phyloP scores from a whole-genome alignment of 1,140 invertebrate species.

The Hesperophylax magnus region DNA sequence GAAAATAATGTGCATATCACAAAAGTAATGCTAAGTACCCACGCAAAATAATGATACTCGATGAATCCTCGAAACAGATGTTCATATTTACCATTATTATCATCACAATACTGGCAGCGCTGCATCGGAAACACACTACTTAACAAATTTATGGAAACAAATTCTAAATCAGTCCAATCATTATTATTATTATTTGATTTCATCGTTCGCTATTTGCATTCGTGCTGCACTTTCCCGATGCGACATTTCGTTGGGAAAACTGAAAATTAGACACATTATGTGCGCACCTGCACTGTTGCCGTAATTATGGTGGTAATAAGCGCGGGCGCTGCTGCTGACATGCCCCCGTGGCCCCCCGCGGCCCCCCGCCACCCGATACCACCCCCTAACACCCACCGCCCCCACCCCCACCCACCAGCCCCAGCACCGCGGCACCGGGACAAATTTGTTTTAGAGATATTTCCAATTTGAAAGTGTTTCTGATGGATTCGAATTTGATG shows the following conservation, averaged over 20 bases:
- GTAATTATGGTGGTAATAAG: constrained; percentile 55
- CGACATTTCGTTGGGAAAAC: constrained; percentile 43
- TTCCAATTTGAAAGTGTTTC: constrained; percentile 41
- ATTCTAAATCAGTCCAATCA: constrained; percentile 36
- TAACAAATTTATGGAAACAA: constrained; percentile 30
- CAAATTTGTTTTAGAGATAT: constrained; percentile 49
- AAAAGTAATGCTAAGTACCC: no score
- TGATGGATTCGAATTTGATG: constrained; percentile 49
- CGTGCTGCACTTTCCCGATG: constrained; percentile 46
- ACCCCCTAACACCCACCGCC: no score
- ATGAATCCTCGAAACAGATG: neutral
- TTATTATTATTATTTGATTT: constrained; percentile 43
- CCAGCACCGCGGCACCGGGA: no score
- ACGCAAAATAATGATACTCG: neutral
- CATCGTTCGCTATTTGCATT: constrained; percentile 47
- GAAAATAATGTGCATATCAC: no score
- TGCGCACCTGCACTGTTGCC: constrained; percentile 48
- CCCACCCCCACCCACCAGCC: no score
- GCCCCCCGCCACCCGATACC: constrained; percentile 2
- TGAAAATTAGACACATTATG: constrained; percentile 57
- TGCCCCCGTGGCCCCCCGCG: constrained; percentile 1
- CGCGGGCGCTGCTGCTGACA: constrained; percentile 48
- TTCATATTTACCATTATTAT: neutral
- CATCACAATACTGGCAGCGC: neutral
- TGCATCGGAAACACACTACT: neutral